Percentiles rank a stretch among this genome's conserved stretches.
Evolutionary conservation across 2,888 invertebrate genomes (phyloP).

Genomic region (Rhyacophila evoluta): DNA sequence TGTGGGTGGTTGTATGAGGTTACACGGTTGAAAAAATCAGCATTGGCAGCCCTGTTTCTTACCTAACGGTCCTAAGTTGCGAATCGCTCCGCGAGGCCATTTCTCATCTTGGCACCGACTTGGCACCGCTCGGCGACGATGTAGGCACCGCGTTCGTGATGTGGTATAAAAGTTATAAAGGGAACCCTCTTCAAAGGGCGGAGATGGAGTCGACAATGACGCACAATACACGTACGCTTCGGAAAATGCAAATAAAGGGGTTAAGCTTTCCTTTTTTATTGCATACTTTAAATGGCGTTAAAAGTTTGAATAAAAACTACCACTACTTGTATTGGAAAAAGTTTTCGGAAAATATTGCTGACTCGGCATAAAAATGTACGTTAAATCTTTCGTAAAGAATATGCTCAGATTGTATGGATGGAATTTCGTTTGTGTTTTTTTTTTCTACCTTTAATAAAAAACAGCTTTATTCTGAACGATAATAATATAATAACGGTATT

Average conservation of each 20-base stretch:
- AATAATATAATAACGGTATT: no score
- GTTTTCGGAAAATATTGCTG: conserved; percentile 3
- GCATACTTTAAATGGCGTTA: conserved; percentile 16
- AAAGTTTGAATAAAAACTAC: conserved; percentile 29
- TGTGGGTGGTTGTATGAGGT: neutral
- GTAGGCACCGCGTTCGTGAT: conserved; percentile 22
- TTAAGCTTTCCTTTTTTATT: conserved; percentile 29
- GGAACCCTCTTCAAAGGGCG: conserved; percentile 25
- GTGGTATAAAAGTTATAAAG: conserved; percentile 24
- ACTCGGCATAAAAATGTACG: neutral
- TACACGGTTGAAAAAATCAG: neutral
- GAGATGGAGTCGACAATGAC: conserved; percentile 28
- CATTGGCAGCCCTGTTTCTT: conserved; percentile 6
- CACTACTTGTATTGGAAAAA: conserved; percentile 16
- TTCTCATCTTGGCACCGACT: neutral
- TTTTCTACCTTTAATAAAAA: no score
- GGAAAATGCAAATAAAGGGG: conserved; percentile 30
- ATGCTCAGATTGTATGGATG: neutral
- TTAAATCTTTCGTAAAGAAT: neutral
- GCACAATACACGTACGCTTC: conserved; percentile 22
- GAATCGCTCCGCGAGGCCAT: conserved; percentile 17
- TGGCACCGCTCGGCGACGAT: neutral
- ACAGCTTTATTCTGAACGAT: no score
- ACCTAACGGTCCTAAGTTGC: neutral
- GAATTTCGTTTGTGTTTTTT: neutral